These are phyloP conservation scores for Aspidapion aeneum DNA, from an alignment of 2,888 invertebrate species.

Conservation along the genomic window DNA sequence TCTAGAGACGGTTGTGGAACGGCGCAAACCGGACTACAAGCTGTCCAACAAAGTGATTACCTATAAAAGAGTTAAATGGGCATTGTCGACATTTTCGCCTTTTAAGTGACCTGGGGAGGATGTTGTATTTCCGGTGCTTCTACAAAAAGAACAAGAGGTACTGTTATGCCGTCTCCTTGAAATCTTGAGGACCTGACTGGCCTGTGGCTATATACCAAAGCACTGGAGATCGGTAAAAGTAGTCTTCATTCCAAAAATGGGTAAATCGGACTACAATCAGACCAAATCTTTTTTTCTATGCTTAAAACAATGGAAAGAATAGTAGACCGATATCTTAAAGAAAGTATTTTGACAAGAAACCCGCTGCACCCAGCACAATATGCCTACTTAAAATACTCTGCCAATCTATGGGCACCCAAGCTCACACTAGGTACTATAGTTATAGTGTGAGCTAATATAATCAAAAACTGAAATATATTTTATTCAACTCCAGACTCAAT, in stretches of 20 bases:
- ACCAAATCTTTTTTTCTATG: not conserved
- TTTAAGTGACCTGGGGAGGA: not conserved
- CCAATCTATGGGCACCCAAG: too few relatives aligned
- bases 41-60: not conserved
- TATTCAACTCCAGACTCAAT: too few relatives aligned
- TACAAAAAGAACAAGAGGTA: not conserved
- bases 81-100: not conserved
- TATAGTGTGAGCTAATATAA: too few relatives aligned
- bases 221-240: not conserved
- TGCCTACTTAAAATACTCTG: too few relatives aligned
- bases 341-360: not conserved
- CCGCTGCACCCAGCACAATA: not conserved
- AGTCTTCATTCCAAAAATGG: not conserved
- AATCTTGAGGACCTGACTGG: not conserved
- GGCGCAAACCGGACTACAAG: too few relatives aligned
- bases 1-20: too few relatives aligned
- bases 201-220: not conserved
- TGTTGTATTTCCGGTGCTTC: not conserved
- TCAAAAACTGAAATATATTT: too few relatives aligned
- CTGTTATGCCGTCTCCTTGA: not conserved
- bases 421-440: too few relatives aligned
- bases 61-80: not conserved
- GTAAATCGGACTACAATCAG: not conserved
- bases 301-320: not conserved
- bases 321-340: not conserved